Evolutionary conservation across 2,113 vertebrate genomes (phyloP), one percentile per base, ranked within the genome.

Genomic region (Menidia beryllina): DNA sequence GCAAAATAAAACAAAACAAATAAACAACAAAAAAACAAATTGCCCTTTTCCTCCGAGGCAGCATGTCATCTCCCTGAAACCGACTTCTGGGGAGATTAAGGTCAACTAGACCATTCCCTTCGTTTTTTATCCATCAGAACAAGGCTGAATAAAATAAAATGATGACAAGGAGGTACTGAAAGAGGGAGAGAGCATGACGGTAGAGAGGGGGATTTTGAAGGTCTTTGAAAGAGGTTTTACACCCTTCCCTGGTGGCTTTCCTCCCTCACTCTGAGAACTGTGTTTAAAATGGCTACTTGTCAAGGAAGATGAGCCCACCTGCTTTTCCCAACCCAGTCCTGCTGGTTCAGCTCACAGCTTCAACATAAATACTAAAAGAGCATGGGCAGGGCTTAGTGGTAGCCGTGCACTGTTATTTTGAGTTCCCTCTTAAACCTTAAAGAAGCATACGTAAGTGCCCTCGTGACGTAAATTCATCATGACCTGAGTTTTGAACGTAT

Each of bases 31-130:
- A 86, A 85, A 83, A 91, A 89, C 82, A 82, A 83, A 90, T 92
- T 91, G 90, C 84, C 90, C 91, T 93, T 94, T 93, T 92, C 90
- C 92, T 91, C 83, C 57, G 87, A 91, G 91, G 91, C 91, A 93
- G 92, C 86, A 88, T 93, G 91, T 91, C 91, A 91, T 93, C 91
- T 88, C 87, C 88, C 71, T 81, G 82, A 86, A 86, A 87, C 87
- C 90, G 82, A 89, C 89, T 83, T 74, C 89, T 82, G 90, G 89
- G 87, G 89, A 89, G 88, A 94, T 93, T 93, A 94, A 93, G 92
- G 91, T 94, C 91, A 92, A 92, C 87, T 91, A 89, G 84, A 88
- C 84, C 86, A 72, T 60, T 54, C 61, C 70, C 79, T 52, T 30
- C n/a, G 19, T 24, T 54, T 43, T 39, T 65, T 23, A 75, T 73